These are phyloP conservation scores for Rhipidura dahli DNA, from an alignment of 2,113 vertebrate genomes.

Conservation along the genomic window DNA sequence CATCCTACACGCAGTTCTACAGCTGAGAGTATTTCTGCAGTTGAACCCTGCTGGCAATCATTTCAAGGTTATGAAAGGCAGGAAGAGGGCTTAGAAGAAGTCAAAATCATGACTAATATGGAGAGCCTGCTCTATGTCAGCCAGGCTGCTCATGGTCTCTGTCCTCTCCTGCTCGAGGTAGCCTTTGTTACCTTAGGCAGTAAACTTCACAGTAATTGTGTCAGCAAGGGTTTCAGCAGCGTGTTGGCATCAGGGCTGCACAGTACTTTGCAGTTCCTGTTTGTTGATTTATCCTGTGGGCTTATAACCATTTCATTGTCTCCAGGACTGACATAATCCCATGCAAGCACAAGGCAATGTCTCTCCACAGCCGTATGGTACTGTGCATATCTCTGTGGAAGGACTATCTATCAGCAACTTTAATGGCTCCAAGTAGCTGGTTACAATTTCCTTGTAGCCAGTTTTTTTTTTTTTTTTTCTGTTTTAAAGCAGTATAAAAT, in stretches of 20 bases:
- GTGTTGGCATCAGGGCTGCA: not conserved
- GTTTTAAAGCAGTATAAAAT: not conserved
- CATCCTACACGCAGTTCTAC: no score
- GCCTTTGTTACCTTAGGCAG: not conserved
- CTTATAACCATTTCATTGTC: not conserved
- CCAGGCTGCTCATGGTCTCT: not conserved
- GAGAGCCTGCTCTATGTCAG: not conserved
- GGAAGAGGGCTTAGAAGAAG: not conserved
- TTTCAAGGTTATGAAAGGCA: not conserved
- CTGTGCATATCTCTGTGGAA: not conserved
- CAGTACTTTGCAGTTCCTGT: not conserved
- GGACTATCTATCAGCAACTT: not conserved
- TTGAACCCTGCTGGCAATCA: not conserved
- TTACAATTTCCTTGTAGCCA: not conserved
- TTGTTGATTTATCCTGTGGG: not conserved
- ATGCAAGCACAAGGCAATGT: fast-evolving
- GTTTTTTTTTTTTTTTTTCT: not conserved
- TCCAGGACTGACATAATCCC: not conserved
- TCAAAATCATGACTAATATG: not conserved
- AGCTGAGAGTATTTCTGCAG: not conserved
- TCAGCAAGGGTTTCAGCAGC: not conserved
- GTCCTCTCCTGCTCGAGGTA: fast-evolving
- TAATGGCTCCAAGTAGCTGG: not conserved
- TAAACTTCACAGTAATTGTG: not conserved
- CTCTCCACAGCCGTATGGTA: no score